Base-by-base conservation (phyloP, 2,113 vertebrate genomes). In the Xerus inauris region DNA sequence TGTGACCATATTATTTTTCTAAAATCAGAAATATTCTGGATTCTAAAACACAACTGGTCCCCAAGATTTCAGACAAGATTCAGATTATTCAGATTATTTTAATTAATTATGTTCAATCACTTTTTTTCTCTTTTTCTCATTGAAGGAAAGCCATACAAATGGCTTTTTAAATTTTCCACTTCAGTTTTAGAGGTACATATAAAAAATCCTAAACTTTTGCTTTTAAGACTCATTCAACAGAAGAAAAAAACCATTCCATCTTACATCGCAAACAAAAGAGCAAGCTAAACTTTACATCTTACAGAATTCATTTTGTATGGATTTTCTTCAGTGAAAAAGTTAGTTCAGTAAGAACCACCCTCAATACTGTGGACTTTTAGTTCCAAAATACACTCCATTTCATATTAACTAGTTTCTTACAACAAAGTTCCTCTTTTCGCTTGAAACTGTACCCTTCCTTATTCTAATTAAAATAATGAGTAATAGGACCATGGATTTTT, bases 391-490 rank as follows among this genome's bases (percentile, higher is more conserved):
- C 4, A 87, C 42, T 84, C 16, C n/a, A 32, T 45, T 94, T 92
- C 84, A 42, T 40, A 94, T 75, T 87, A 93, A 82, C 77, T 83
- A 72, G 71, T 80, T 92, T 94, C 82, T 90, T 91, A 92, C 4
- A 86, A 12, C 32, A 54, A 95, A 97, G 91, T 96, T 98, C 97
- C 95, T 83, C 85, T 97, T 97, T 95, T 76, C 73, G 83, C n/a
- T 96, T 86, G 42, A 94, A 75, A 38, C 64, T 95, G 40, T 94
- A 96, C 93, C 73, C 93, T 96, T 97, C 95, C 96, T 93, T 94
- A 93, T 97, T 97, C 91, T 96, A 96, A 96, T 88, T 96, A 97
- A 97, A 97, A 97, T 76, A 87, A 89, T 16, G 47, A 91, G 71
- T 38, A 93, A 87, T 1, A 88, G 59, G 40, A 49, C 47, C 85